phyloP scores from a whole-genome alignment of 1,140 invertebrate species.

The Drosophila guanche region DNA sequence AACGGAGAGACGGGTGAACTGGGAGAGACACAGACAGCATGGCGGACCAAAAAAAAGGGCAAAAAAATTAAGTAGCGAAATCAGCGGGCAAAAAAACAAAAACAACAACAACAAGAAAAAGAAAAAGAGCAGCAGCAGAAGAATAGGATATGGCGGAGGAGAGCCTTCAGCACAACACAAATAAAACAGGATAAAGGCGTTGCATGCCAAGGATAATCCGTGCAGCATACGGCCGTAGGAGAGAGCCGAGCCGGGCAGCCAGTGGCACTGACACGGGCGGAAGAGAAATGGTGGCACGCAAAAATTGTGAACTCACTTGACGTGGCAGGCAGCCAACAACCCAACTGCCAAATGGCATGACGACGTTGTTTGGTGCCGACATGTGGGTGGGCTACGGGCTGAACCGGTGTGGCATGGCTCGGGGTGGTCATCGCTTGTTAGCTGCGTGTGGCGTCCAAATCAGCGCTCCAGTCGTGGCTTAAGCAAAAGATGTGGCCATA shows the following conservation, averaged over 20 bases:
- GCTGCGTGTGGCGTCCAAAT: conserved; percentile 68
- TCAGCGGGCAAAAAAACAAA: conserved; percentile 69
- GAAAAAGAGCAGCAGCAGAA: conserved; percentile 9
- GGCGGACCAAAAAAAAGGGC: conserved; percentile 48
- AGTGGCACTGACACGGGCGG: conserved; percentile 34
- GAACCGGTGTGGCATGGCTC: too few species aligned
- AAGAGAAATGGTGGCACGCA: conserved; percentile 80
- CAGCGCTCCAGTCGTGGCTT: conserved; percentile 59
- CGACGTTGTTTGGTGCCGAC: conserved; percentile 71
- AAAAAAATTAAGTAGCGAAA: conserved; percentile 79
- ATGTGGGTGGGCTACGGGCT: conserved; percentile 23
- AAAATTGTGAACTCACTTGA: conserved; percentile 82
- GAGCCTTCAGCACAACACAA: conserved; percentile 59
- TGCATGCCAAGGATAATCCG: conserved; percentile 79
- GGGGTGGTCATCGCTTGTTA: conserved; percentile 49
- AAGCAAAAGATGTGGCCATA: conserved; percentile 52
- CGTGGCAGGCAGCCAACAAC: conserved; percentile 54
- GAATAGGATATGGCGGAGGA: conserved; percentile 11
- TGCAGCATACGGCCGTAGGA: conserved; percentile 20
- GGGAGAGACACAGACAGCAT: conserved; percentile 33
- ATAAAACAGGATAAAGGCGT: conserved; percentile 80
- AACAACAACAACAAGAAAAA: conserved; percentile 12
- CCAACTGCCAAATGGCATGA: conserved; percentile 62
- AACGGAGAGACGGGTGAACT: conserved; percentile 32
- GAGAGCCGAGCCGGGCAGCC: conserved; percentile 8